phyloP scores from a whole-genome alignment of 2,113 vertebrate species.

The Bothrops jararaca region DNA sequence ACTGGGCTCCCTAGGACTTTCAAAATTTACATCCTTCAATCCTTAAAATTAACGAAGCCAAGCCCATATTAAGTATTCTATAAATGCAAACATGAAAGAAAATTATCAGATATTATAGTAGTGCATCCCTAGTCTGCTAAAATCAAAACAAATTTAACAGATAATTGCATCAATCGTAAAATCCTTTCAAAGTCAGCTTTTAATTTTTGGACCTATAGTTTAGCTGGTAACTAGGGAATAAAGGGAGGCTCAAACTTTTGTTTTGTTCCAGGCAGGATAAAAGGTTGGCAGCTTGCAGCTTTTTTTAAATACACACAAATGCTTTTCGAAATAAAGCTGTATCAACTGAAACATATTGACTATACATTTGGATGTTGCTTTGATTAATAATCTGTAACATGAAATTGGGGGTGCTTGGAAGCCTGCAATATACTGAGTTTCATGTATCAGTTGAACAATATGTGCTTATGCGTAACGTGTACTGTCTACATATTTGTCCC shows the following conservation, averaged over 20 bases:
- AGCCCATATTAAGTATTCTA: background rate
- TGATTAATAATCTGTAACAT: slow-evolving; percentile 39
- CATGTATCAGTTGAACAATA: slow-evolving; percentile 39
- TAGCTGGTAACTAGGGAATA: background rate
- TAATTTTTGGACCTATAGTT: background rate
- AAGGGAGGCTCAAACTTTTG: background rate
- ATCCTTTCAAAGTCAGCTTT: background rate
- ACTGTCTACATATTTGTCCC: slow-evolving; percentile 28
- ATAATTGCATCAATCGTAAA: background rate
- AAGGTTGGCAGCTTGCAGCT: background rate
- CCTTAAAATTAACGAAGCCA: background rate
- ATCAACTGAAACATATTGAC: slow-evolving; percentile 20
- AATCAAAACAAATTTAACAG: background rate
- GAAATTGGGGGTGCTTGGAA: slow-evolving; percentile 44
- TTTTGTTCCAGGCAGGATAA: background rate
- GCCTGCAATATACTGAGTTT: background rate
- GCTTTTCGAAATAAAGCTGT: background rate
- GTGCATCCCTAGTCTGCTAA: background rate
- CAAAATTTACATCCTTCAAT: background rate
- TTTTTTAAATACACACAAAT: background rate
- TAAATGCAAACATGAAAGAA: background rate
- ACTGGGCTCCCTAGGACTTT: background rate
- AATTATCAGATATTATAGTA: background rate
- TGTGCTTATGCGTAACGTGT: slow-evolving; percentile 47
- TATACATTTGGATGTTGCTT: background rate